Evolutionary conservation across 2,113 vertebrate species (phyloP).

Genomic region (Prochilodus magdalenae): DNA sequence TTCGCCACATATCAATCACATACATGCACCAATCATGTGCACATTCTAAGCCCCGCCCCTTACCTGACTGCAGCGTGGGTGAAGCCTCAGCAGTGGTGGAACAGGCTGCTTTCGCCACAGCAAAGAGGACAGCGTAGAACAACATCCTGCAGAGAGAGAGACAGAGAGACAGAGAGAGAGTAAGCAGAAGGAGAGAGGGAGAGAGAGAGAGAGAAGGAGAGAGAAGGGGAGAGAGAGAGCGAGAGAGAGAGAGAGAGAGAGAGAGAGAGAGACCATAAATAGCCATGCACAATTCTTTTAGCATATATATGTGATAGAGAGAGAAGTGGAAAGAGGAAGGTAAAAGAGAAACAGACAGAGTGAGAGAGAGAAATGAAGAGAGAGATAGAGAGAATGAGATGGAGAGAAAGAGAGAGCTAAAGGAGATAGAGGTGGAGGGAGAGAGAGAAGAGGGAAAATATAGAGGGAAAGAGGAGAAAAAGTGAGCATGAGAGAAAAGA

Average conservation of each 20-base stretch:
- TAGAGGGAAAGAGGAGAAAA: too few relatives aligned
- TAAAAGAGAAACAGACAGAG: conserved; percentile 32
- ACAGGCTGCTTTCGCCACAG: conserved; percentile 15
- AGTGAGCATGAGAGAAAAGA: too few relatives aligned
- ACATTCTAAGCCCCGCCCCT: conserved; percentile 10
- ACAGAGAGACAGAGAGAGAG: background rate
- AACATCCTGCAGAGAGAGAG: conserved; percentile 53
- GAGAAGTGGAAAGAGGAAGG: too few relatives aligned
- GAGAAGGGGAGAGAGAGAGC: too few relatives aligned
- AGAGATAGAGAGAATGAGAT: too few relatives aligned
- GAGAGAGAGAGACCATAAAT: too few relatives aligned
- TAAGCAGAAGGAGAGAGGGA: too few relatives aligned
- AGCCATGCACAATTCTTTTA: too few relatives aligned
- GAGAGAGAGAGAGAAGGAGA: too few relatives aligned
- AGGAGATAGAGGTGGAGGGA: background rate
- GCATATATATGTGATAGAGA: too few relatives aligned
- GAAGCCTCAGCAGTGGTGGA: conserved; percentile 5
- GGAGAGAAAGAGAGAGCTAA: too few relatives aligned
- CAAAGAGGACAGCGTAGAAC: conserved; percentile 42
- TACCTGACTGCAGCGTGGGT: conserved; percentile 58
- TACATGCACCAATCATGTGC: background rate
- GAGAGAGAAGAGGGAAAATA: background rate
- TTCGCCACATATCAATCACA: background rate
- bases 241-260: background rate
- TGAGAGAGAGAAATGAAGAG: too few relatives aligned